Evolutionary conservation across 2,888 invertebrate species (phyloP).

Genomic region (Sipha maydis): DNA sequence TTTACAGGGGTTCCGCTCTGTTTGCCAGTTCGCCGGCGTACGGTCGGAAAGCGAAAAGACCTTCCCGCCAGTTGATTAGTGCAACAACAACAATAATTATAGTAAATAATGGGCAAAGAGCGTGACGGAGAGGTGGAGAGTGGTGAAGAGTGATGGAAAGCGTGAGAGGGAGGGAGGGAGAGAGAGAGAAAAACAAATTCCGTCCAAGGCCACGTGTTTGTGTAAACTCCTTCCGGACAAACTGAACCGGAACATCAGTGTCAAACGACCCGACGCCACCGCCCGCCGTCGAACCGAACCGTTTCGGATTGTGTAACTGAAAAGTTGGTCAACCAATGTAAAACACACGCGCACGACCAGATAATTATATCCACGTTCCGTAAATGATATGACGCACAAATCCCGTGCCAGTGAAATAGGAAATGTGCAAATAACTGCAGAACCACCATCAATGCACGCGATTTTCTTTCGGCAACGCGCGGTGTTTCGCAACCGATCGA

Average conservation of each 20-base stretch:
- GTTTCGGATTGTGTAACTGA: slow-evolving; percentile 55
- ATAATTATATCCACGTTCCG: slow-evolving; percentile 27
- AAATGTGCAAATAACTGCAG: slow-evolving; percentile 22
- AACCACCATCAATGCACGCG: neutral
- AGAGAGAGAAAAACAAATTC: slow-evolving; percentile 19
- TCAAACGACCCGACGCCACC: slow-evolving; percentile 59
- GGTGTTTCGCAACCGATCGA: too few species aligned
- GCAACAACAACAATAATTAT: slow-evolving; percentile 48
- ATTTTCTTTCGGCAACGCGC: neutral
- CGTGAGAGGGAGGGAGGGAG: neutral
- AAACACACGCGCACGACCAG: neutral
- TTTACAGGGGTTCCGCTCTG: slow-evolving; percentile 59
- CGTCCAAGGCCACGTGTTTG: slow-evolving; percentile 53
- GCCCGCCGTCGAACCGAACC: slow-evolving; percentile 38
- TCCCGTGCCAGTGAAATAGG: neutral
- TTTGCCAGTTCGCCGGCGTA: slow-evolving; percentile 51
- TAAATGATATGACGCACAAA: neutral
- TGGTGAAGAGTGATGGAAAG: neutral
- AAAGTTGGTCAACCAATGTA: slow-evolving; percentile 45
- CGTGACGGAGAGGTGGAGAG: neutral
- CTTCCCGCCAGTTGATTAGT: slow-evolving; percentile 60
- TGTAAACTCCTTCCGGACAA: slow-evolving; percentile 62
- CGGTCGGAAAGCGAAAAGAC: slow-evolving; percentile 61
- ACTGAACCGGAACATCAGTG: slow-evolving; percentile 62
- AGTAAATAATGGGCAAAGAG: slow-evolving; percentile 16